phyloP scores from a whole-genome alignment of 2,797 vertebrate genomes.

The Sebastes miniatus region DNA sequence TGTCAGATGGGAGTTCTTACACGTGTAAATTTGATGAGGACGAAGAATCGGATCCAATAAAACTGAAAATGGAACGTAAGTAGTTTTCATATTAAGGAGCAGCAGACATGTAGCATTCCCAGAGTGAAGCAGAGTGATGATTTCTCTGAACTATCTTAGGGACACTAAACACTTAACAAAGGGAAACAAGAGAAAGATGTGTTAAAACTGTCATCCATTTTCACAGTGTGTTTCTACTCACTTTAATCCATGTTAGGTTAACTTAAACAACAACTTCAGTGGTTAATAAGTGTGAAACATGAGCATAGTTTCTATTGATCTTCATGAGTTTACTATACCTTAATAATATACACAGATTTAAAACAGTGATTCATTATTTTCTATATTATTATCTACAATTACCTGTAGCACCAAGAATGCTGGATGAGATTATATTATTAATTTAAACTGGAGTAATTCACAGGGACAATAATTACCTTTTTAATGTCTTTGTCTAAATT shows the following conservation, averaged over 20 bases:
- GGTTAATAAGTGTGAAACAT: background rate
- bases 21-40: background rate
- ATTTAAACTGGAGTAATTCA: background rate
- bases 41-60: background rate
- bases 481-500: background rate
- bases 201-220: background rate
- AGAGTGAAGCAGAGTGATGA: background rate
- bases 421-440: background rate
- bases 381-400: background rate
- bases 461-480: background rate
- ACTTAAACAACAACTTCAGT: background rate
- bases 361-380: background rate
- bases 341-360: background rate
- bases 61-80: background rate
- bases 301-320: background rate
- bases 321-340: background rate
- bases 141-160: background rate
- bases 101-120: background rate
- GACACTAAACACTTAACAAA: background rate
- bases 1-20: background rate
- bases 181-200: background rate
- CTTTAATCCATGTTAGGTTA: background rate
- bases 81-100: background rate
- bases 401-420: background rate
- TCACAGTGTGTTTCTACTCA: background rate